Base-by-base conservation (phyloP, 2,113 vertebrate genomes). In the Perognathus longimembris region DNA sequence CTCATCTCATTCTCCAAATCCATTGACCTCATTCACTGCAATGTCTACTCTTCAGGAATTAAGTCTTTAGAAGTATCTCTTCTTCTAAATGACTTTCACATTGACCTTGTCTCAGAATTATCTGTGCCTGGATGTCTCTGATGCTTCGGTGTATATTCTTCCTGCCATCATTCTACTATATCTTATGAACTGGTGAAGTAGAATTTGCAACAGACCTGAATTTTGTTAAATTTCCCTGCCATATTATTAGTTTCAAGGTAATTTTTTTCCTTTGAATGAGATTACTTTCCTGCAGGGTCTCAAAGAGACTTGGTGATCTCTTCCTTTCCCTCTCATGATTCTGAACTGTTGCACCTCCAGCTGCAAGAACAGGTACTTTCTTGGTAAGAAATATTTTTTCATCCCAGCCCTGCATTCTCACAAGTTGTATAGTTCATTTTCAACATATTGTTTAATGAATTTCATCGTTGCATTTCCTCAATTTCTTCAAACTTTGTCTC, bases 51-150 rank as follows among this genome's bases (percentile, higher is more conserved):
- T 81, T n/a, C 26, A 42, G 7, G 42, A 45, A 3, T 18, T 63
- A n/a, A 79, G 67, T 42, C 6, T n/a, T 81, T 26, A 45, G 38
- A 70, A 67, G 10, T 22, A 70, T 77, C 15, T 85, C 4, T 61
- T 76, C 66, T 89, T 91, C 59, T 82, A 81, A 92, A 88, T 91
- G 32, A 57, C 83, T 36, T 67, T n/a, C 18, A 67, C 45, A 2
- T 57, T 22, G 22, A 22, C 14, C 6, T 54, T 22, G n/a, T 3
- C 7, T 59, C 32, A 30, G 11, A 26, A 36, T 69, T 77, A 42
- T n/a, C 50, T 38, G 36, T 11, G 3, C 38, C 54, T 24, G 61
- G 66, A 73, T 10, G 21, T 91, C 11, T 63, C 14, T 71, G 26
- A 50, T 2, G 15, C 12, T 64, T 85, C 28, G 67, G 17, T 45